phyloP scores from a whole-genome alignment of 2,113 vertebrate genomes.

The Hippotragus niger region DNA sequence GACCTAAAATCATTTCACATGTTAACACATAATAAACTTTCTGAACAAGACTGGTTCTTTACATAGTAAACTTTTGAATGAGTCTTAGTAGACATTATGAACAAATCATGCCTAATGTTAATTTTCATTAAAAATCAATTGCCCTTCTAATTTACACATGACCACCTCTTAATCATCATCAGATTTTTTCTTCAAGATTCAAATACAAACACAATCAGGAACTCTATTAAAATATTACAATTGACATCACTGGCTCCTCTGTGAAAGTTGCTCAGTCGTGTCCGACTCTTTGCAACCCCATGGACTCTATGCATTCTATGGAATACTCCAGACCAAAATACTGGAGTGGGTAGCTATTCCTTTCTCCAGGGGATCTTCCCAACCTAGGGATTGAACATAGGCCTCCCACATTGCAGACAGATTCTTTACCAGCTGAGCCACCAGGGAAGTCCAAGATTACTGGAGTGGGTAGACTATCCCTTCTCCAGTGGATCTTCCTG shows the following conservation, averaged over 20 bases:
- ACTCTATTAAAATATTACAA: neutral
- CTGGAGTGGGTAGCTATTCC: neutral
- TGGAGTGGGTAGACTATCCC: neutral
- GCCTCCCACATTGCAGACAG: neutral
- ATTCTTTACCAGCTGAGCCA: neutral
- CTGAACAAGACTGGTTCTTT: neutral
- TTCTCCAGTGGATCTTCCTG: neutral
- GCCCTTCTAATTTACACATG: neutral
- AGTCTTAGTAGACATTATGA: neutral
- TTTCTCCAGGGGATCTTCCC: neutral
- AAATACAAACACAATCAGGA: neutral
- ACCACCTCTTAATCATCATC: neutral
- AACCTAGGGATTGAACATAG: neutral
- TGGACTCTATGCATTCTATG: neutral
- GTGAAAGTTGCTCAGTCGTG: neutral
- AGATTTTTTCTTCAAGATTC: neutral
- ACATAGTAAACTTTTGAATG: neutral
- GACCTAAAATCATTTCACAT: neutral
- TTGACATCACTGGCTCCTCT: neutral
- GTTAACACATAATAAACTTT: neutral
- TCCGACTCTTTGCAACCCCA: neutral
- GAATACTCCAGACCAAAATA: neutral
- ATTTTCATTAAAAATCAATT: neutral
- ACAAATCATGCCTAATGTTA: neutral
- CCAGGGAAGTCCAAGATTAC: neutral